These are phyloP conservation scores for Pogonomyrmex barbatus DNA, from an alignment of 1,140 invertebrate genomes.

Conservation along the genomic window DNA sequence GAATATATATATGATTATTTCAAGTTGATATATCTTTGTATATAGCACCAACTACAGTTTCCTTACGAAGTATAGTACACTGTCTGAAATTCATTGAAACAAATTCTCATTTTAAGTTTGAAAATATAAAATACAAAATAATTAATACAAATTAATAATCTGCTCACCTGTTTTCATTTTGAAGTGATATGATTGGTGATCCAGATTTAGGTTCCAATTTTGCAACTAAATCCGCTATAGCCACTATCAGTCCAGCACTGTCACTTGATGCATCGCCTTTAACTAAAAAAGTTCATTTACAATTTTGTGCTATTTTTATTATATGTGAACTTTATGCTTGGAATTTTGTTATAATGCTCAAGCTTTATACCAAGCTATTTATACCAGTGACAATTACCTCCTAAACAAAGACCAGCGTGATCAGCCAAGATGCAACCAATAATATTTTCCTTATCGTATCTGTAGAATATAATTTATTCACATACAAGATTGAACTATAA, in stretches of 20 bases:
- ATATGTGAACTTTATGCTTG: neutral
- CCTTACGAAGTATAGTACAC: constrained; percentile 84
- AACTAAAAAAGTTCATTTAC: constrained; percentile 72
- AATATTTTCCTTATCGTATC: constrained; percentile 77
- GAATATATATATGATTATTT: constrained; percentile 38
- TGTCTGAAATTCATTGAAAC: constrained; percentile 78
- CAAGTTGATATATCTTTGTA: constrained; percentile 81
- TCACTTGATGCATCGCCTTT: constrained; percentile 83
- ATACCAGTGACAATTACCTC: constrained; percentile 75
- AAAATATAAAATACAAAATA: neutral
- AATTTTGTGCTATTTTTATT: neutral
- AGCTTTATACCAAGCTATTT: neutral
- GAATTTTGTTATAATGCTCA: neutral
- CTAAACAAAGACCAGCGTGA: constrained; percentile 84
- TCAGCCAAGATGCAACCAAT: constrained; percentile 83
- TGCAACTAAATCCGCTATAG: constrained; percentile 83
- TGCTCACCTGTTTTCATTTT: constrained; percentile 82
- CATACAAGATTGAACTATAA: neutral
- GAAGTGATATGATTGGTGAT: constrained; percentile 81
- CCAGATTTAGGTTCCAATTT: constrained; percentile 83
- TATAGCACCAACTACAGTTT: constrained; percentile 83
- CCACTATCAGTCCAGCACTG: constrained; percentile 84
- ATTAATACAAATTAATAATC: neutral
- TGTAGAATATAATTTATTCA: constrained; percentile 61
- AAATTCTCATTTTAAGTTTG: constrained; percentile 21